These are phyloP conservation scores for Clanis bilineata DNA, from an alignment of 2,888 invertebrate species.

Conservation along the genomic window DNA sequence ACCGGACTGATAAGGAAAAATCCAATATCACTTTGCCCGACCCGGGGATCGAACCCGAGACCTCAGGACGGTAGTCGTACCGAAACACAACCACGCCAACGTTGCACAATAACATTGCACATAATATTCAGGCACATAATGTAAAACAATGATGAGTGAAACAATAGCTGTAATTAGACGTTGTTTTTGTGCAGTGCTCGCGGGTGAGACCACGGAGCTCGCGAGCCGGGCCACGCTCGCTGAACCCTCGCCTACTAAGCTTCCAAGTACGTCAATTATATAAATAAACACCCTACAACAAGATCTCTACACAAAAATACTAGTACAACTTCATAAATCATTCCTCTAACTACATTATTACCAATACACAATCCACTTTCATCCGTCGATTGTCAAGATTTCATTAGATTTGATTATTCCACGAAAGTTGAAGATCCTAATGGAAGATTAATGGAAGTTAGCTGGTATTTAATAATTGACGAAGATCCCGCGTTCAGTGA, in stretches of 20 bases:
- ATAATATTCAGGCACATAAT: background rate
- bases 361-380: background rate
- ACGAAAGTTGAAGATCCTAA: background rate
- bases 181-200: conserved; percentile 80
- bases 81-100: too few relatives aligned
- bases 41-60: too few relatives aligned
- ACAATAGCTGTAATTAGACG: conserved; percentile 48
- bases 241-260: conserved; percentile 82
- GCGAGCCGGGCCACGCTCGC: conserved; percentile 78
- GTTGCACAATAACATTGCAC: too few relatives aligned
- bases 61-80: too few relatives aligned
- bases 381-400: background rate
- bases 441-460: conserved; percentile 4
- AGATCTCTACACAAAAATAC: conserved; percentile 34
- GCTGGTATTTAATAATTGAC: conserved; percentile 6
- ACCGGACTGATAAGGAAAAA: too few relatives aligned
- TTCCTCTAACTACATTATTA: background rate
- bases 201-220: conserved; percentile 69
- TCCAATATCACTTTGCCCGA: too few relatives aligned
- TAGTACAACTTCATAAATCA: background rate
- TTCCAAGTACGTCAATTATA: conserved; percentile 81
- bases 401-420: background rate
- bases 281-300: conserved; percentile 59
- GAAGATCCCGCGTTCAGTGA: background rate
- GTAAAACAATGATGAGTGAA: conserved; percentile 12